phyloP scores from a whole-genome alignment of 2,888 invertebrate species.

The Tethea ocularis region DNA sequence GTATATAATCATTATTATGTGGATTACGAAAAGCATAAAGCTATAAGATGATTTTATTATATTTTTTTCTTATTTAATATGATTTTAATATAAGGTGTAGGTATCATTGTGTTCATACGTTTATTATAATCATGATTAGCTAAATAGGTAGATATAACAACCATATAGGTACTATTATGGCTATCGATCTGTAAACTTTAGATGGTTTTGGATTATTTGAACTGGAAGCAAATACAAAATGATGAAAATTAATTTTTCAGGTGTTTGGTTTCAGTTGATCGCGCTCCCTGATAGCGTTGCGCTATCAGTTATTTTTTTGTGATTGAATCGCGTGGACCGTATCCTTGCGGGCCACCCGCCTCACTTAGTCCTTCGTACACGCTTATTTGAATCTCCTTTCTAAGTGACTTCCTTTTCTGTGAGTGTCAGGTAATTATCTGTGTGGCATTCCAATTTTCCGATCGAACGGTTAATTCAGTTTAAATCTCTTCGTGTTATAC shows the following conservation, averaged over 20 bases:
- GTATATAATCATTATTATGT: background rate
- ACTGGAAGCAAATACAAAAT: background rate
- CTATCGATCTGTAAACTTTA: no score
- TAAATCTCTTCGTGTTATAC: slow-evolving; percentile 82
- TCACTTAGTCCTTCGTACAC: slow-evolving; percentile 71
- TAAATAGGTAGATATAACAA: background rate
- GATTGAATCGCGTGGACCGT: slow-evolving; percentile 54
- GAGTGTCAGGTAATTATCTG: slow-evolving; percentile 84
- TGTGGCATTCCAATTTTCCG: slow-evolving; percentile 84
- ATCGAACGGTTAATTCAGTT: slow-evolving; percentile 83
- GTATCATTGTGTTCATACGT: no score
- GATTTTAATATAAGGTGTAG: no score
- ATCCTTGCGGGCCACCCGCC: slow-evolving; percentile 47
- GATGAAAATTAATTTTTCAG: slow-evolving; percentile 61
- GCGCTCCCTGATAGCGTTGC: slow-evolving; percentile 53
- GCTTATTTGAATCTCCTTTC: slow-evolving; percentile 81
- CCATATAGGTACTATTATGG: no score
- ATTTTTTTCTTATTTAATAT: no score
- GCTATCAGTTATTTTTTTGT: slow-evolving; percentile 65
- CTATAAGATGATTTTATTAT: no score
- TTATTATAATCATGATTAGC: no score
- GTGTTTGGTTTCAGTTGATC: slow-evolving; percentile 65
- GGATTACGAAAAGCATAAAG: no score
- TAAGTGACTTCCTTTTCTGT: slow-evolving; percentile 81
- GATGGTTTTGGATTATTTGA: no score